phyloP scores from a whole-genome alignment of 2,888 invertebrate species.

The Norana najaformis region DNA sequence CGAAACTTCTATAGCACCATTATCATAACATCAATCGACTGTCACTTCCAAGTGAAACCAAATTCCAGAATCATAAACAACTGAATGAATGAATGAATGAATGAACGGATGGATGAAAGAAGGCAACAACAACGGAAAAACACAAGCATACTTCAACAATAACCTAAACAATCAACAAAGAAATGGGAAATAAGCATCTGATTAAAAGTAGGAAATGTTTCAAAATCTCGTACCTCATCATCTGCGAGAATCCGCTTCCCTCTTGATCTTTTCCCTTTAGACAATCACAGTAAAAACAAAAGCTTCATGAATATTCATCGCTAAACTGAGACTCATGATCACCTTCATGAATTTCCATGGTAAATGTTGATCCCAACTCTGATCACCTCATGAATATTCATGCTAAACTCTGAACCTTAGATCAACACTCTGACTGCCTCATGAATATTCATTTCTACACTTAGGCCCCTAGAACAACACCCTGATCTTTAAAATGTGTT shows the following conservation, averaged over 20 bases:
- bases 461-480: too few species aligned
- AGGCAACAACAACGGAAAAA: too few species aligned
- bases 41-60: too few species aligned
- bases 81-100: not conserved
- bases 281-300: not conserved
- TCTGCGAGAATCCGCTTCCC: constrained; percentile 46
- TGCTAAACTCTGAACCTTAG: not conserved
- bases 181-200: not conserved
- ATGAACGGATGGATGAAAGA: not conserved
- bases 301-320: not conserved
- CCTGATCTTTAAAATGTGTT: too few species aligned
- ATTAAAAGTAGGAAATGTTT: not conserved
- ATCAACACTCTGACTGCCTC: not conserved
- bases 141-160: too few species aligned
- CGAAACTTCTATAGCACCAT: too few species aligned
- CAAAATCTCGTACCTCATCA: constrained; percentile 45
- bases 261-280: constrained; percentile 48
- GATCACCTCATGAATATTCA: not conserved
- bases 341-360: not conserved
- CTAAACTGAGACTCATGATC: too few species aligned
- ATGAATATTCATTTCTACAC: too few species aligned
- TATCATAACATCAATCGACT: too few species aligned
- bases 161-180: not conserved
- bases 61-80: too few species aligned
- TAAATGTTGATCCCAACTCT: not conserved